These are phyloP conservation scores for Ophion ellenae DNA, from an alignment of 2,888 invertebrate genomes.

Conservation along the genomic window DNA sequence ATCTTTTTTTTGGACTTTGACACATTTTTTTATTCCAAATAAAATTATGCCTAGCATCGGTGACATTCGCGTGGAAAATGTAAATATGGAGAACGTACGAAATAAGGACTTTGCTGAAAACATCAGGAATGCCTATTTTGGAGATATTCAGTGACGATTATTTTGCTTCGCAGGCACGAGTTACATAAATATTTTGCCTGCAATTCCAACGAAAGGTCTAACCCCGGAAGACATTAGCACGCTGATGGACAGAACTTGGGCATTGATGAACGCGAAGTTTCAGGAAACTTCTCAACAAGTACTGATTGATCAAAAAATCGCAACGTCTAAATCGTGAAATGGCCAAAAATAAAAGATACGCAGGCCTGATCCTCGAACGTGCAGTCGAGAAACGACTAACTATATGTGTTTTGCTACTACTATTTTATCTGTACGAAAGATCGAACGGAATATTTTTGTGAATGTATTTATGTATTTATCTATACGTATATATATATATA, in stretches of 20 bases:
- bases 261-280: constrained; percentile 88
- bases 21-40: too few species aligned
- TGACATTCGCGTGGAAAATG: neutral
- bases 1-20: too few species aligned
- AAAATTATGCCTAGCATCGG: too few species aligned
- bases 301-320: constrained; percentile 67
- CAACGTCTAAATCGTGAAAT: constrained; percentile 31
- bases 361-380: neutral
- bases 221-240: constrained; percentile 87
- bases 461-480: constrained; percentile 14
- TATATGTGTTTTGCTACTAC: neutral
- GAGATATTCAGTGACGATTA: constrained; percentile 46
- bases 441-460: constrained; percentile 37
- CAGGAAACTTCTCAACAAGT: constrained; percentile 84
- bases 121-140: constrained; percentile 64
- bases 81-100: neutral
- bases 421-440: constrained; percentile 11
- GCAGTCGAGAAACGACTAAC: constrained; percentile 13
- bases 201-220: constrained; percentile 88
- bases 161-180: constrained; percentile 85
- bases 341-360: neutral
- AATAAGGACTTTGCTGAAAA: neutral
- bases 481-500: constrained; percentile 19
- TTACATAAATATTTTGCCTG: constrained; percentile 89
- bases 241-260: constrained; percentile 88